Percentiles rank a stretch among this genome's conserved stretches.
Conservation (phyloP, 2,888 invertebrate genomes). For the Eugnorisma glareosa region DNA sequence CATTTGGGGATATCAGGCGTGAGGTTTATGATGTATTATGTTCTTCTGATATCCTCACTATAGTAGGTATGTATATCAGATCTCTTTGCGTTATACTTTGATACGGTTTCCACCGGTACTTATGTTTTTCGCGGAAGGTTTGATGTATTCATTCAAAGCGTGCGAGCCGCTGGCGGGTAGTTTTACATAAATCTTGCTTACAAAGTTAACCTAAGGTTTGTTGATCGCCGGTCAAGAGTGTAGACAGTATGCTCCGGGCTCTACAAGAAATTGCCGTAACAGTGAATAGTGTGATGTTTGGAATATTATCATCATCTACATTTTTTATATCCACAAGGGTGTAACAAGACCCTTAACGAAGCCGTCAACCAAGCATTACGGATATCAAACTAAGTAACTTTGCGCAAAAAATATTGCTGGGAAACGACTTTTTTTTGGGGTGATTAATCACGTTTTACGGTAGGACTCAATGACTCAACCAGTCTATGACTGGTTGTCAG, state of each 20-base stretch:
- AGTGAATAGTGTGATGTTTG: slow-evolving; percentile 13
- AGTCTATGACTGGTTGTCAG: too few relatives aligned
- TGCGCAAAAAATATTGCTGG: too few relatives aligned
- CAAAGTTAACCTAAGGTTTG: slow-evolving; percentile 27
- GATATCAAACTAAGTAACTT: too few relatives aligned
- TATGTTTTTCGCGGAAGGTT: slow-evolving; percentile 28
- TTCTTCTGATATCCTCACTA: background rate
- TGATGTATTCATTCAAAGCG: slow-evolving; percentile 56
- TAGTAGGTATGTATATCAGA: rapidly evolving
- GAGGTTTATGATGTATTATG: too few relatives aligned
- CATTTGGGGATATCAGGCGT: too few relatives aligned
- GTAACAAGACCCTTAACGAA: too few relatives aligned
- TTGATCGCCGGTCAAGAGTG: slow-evolving; percentile 43
- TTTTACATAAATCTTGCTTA: slow-evolving; percentile 56
- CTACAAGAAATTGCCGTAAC: slow-evolving; percentile 13
- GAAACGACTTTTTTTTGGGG: too few relatives aligned
- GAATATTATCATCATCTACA: background rate
- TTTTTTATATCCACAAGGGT: too few relatives aligned
- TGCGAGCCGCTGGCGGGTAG: slow-evolving; percentile 54
- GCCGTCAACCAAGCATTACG: too few relatives aligned
- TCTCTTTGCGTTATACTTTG: background rate
- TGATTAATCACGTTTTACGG: too few relatives aligned
- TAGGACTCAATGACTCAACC: too few relatives aligned
- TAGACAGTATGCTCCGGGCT: slow-evolving; percentile 44
- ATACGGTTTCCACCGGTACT: slow-evolving; percentile 1